Evolutionary conservation across 2,797 vertebrate species (phyloP).

Genomic region (Acrossocheilus fasciatus): DNA sequence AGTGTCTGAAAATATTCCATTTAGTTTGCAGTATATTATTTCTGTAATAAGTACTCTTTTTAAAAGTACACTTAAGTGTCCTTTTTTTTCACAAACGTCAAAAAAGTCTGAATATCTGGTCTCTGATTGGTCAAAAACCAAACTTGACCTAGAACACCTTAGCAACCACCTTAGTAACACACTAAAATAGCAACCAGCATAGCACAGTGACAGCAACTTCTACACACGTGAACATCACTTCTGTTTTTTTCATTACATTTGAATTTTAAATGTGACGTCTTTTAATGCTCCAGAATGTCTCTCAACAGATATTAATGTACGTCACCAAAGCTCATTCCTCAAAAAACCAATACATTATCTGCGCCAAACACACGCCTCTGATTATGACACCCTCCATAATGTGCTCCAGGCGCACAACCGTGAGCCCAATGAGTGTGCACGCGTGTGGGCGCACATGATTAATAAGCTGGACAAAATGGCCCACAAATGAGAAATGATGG

Average conservation of each 20-base stretch:
- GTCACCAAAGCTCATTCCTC: not conserved
- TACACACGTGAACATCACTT: not conserved
- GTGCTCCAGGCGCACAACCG: not conserved
- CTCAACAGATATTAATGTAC: not conserved
- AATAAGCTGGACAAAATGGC: slow-evolving; percentile 34
- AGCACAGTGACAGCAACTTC: not conserved
- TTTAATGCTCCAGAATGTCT: not conserved
- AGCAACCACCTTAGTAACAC: not conserved
- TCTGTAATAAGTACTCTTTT: no score
- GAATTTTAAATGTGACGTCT: not conserved
- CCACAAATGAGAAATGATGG: slow-evolving; percentile 30
- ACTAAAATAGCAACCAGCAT: not conserved
- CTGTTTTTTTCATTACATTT: not conserved
- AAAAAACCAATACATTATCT: slow-evolving; percentile 30
- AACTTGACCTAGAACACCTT: not conserved
- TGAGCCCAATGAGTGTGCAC: slow-evolving; percentile 6
- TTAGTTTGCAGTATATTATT: not conserved
- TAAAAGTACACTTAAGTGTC: no score
- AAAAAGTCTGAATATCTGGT: not conserved
- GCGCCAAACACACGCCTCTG: not conserved
- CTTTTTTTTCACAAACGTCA: no score
- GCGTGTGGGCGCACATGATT: slow-evolving; percentile 40
- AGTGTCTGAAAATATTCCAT: not conserved
- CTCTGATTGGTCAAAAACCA: not conserved
- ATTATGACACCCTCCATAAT: slow-evolving; percentile 15